Percentiles rank a stretch among this genome's conserved stretches.
phyloP scores from a whole-genome alignment of 2,888 invertebrate species.

The Agonopterix alstromeriana region DNA sequence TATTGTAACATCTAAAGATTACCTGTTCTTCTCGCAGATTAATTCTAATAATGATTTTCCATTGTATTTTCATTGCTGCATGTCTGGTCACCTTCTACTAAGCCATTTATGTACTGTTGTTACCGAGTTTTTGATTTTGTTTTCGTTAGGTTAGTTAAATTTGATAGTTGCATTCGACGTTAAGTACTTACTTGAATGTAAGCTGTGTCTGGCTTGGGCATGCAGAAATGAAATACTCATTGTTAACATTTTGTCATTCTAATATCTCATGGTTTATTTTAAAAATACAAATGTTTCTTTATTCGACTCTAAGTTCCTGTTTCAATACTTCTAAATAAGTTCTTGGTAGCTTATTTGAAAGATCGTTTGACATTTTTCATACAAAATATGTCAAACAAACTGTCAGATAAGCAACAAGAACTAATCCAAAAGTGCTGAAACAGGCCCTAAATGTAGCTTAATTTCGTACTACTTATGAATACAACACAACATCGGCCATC shows the following conservation, averaged over 20 bases:
- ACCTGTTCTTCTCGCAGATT: neutral
- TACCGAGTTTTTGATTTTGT: conserved; percentile 41
- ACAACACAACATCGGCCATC: neutral
- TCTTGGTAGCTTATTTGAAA: too few relatives aligned
- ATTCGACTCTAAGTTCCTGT: too few relatives aligned
- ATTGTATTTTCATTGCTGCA: conserved; percentile 59
- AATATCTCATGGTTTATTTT: conserved; percentile 40
- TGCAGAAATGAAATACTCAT: conserved; percentile 70
- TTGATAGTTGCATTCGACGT: conserved; percentile 57
- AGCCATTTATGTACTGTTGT: conserved; percentile 33
- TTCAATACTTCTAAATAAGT: too few relatives aligned
- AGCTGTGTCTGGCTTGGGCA: conserved; percentile 75
- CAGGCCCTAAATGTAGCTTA: too few relatives aligned
- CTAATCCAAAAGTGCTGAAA: too few relatives aligned
- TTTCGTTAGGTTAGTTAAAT: conserved; percentile 28
- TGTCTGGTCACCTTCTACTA: conserved; percentile 71
- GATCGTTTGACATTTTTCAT: too few relatives aligned
- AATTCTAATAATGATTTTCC: neutral
- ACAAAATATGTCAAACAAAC: too few relatives aligned
- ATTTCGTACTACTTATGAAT: too few relatives aligned
- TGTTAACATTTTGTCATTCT: conserved; percentile 37
- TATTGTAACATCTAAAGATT: neutral
- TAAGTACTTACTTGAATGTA: conserved; percentile 47
- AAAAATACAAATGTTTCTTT: conserved; percentile 14
- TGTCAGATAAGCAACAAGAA: too few relatives aligned